Evolutionary conservation across 1,140 invertebrate species (phyloP).

Genomic region (Holcopasites calliopsidis): DNA sequence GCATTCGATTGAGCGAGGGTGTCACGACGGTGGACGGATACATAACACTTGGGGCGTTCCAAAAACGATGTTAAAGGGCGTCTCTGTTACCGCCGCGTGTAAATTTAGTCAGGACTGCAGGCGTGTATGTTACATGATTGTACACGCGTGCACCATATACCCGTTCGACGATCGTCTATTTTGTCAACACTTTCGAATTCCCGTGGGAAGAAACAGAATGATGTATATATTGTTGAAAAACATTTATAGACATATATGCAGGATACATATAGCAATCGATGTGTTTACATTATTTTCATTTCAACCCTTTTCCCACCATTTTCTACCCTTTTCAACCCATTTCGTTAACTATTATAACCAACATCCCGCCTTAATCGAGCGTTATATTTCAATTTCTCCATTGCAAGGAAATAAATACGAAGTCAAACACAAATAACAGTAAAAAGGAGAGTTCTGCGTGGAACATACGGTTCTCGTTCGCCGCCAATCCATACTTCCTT

Average conservation of each 20-base stretch:
- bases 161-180: background rate
- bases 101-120: conserved; percentile 19
- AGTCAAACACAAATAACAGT: conserved; percentile 19
- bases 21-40: conserved; percentile 47
- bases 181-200: background rate
- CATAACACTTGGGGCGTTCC: conserved; percentile 58
- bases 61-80: conserved; percentile 61
- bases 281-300: too few relatives aligned
- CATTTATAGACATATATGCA: too few relatives aligned
- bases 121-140: background rate
- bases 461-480: conserved; percentile 5
- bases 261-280: too few relatives aligned
- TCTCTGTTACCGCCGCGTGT: conserved; percentile 25
- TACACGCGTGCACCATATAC: background rate
- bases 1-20: conserved; percentile 59
- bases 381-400: too few relatives aligned
- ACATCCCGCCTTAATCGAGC: too few relatives aligned
- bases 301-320: too few relatives aligned
- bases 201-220: too few relatives aligned
- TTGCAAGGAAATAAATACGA: background rate
- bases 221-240: too few relatives aligned
- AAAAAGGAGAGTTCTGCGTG: background rate
- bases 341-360: too few relatives aligned
- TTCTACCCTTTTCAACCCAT: too few relatives aligned
- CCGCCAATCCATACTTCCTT: background rate